These are phyloP conservation scores for Ciconia boyciana DNA, from an alignment of 2,113 vertebrate species.

Conservation along the genomic window DNA sequence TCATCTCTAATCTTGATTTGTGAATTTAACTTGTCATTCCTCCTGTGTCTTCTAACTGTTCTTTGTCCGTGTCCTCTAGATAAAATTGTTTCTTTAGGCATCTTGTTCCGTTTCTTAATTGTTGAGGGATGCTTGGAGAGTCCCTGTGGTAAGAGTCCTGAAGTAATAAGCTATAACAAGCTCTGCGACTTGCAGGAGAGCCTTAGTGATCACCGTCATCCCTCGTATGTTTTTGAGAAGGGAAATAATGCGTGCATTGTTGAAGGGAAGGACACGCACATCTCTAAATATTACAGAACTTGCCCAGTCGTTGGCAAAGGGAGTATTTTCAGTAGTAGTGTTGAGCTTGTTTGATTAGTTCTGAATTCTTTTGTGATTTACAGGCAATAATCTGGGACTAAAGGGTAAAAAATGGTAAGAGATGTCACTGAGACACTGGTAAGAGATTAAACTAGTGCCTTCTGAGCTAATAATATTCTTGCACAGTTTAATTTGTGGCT, in stretches of 20 bases:
- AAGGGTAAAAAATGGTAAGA: neutral
- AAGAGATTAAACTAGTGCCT: neutral
- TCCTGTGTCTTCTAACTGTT: neutral
- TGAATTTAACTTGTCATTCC: neutral
- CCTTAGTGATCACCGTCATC: neutral
- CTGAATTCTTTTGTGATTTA: neutral
- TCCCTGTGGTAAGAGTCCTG: neutral
- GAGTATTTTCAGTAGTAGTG: neutral
- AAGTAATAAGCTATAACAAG: neutral
- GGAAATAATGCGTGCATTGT: neutral
- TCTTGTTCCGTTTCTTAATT: constrained; percentile 26
- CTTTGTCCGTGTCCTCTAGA: neutral
- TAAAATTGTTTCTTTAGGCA: neutral
- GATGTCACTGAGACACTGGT: neutral
- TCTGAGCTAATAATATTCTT: neutral
- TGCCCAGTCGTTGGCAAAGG: neutral
- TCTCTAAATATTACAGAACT: neutral
- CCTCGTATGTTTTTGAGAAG: neutral
- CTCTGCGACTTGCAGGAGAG: neutral
- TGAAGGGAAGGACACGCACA: neutral
- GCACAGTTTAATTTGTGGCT: neutral
- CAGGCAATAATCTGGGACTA: neutral
- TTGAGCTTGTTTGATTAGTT: neutral
- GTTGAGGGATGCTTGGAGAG: neutral
- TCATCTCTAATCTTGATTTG: neutral